Evolutionary conservation across 2,113 vertebrate genomes (phyloP), one percentile per base, ranked within the genome.

Genomic region (Microtus richardsoni): DNA sequence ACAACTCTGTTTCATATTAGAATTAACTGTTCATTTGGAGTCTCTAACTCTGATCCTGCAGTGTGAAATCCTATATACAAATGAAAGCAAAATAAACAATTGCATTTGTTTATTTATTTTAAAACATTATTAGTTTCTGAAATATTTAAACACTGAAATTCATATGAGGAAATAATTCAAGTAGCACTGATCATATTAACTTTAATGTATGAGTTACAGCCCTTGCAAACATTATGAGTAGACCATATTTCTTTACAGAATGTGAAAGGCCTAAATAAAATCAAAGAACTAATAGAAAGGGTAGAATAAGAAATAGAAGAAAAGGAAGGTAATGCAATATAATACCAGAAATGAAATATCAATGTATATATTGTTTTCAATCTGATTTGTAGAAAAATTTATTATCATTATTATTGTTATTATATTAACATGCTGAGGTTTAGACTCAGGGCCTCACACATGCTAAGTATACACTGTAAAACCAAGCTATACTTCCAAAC

Each of bases 201-300:
- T 80, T 3, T 83, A 95, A 88, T 88, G 1, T 12, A 75, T 60
- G 94, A 91, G 13, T 85, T 89, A 78, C 9, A 68, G 64, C 9
- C 6, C 39, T 9, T 41, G 11, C 13, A 66, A 90, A 90, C 10
- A 58, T 73, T 80, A 41, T 54, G n/a, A 96, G 41, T 68, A 89
- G 10, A 52, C 7, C 73, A 79, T 70, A 47, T 44, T 64, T 82
- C 49, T 89, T 85, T 58, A 91, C 1, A 75, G 41, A 89, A 75
- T 44, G 7, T 54, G 88, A 96, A 95, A 84, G 36, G 78, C 5
- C 12, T 83, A 28, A 94, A 95, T 58, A 77, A 94, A 96, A 68
- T 74, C n/a, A 94, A 91, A 75, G 24, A 66, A 86, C 88, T 68
- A 87, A 11, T 7, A 33, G 71, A 83, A 87, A 85, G 4, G 6